Base-by-base conservation (phyloP, 1,140 invertebrate genomes). In the Rhynchophorus ferrugineus region DNA sequence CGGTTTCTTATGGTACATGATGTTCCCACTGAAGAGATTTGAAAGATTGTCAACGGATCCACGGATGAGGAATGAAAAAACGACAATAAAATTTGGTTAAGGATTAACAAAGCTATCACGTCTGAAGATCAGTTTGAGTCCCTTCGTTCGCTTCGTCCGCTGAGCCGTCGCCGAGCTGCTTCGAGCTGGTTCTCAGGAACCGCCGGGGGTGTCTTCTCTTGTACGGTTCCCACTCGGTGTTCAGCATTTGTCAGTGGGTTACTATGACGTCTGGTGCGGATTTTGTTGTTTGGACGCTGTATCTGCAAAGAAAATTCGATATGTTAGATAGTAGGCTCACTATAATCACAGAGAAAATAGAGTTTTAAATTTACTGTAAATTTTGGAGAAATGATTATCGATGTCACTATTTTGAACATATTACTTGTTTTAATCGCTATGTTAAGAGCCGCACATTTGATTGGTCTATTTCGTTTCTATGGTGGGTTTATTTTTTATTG, bases 231-330 rank as follows among this genome's bases (percentile, higher is more conserved):
- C 76, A 78, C 65, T 76, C 68, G 58, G 58, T 64, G 55, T 60
- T 67, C 65, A 70, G 67, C 63, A 64, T 54, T 44, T 76, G 79
- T 87, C 83, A 87, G 79, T 86, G 84, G 13, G 84, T 85, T 60
- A 86, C 84, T 59, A 91, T 89, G 44, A 91, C 88, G 66, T 92
- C 89, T 14, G 88, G 88, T 1, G 88, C 88, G 37, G 87, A 89
- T 65, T 89, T 88, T 7, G 84, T 86, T 9, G 85, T 87, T 54
- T 85, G 82, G 42, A 82, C 80, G 67, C 83, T 86, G 65, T 83
- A 83, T 0, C 53, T 55, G 46, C 20, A 55, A 48, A 6, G 7
- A 47, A 44, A 42, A 36, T 33, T n/a, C 21, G 8, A 18, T 9
- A 19, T 22, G 14, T n/a, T 1, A 39, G 1, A 7, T 29, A 20